Evolutionary conservation across 2,797 vertebrate genomes (phyloP), one percentile per base, ranked within the genome.

Genomic region (Australoheros facetus): DNA sequence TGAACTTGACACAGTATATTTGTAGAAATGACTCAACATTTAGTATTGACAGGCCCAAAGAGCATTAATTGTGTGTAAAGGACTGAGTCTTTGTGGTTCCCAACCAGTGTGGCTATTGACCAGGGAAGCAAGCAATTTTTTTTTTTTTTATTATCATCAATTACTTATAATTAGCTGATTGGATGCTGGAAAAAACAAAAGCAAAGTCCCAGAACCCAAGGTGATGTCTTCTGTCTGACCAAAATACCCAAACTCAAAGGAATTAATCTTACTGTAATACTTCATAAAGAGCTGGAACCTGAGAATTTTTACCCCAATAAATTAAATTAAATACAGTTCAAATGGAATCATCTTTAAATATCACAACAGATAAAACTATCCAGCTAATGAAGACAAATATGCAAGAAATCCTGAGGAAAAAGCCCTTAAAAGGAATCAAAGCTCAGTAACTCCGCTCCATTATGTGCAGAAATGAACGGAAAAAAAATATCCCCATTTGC

Each of bases 21-120:
- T 26, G 66, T 21, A 79, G 34, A 79, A 78, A 81, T 48, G 30
- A 71, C 64, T 79, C 5, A 2, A 59, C 12, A 5, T 73, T 80
- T 32, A 71, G 39, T 53, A 70, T 56, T n/a, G 71, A 80, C 39
- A 62, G 28, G 53, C 54, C 26, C 69, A 59, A 69, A 82, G 59
- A 51, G 26, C 42, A 51, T 51, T 51, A 51, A 51, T 7, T 30
- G 17, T 51, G 42, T 51, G 16, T 51, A n/a, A 51, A 30, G 23
- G 42, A n/a, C 30, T 26, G 23, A 28, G 37, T 48, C 39, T 42
- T 13, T 42, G 39, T 42, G 39, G 39, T 42, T 42, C 12, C 4
- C 4, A 12, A 13, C 39, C 39, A 42, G 9, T 39, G 12, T 39
- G 10, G 37, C 37, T 39, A 12, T 39, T 39, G 21, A 45, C 42